phyloP scores from a whole-genome alignment of 1,140 invertebrate species.

The Drosophila nebulosa region DNA sequence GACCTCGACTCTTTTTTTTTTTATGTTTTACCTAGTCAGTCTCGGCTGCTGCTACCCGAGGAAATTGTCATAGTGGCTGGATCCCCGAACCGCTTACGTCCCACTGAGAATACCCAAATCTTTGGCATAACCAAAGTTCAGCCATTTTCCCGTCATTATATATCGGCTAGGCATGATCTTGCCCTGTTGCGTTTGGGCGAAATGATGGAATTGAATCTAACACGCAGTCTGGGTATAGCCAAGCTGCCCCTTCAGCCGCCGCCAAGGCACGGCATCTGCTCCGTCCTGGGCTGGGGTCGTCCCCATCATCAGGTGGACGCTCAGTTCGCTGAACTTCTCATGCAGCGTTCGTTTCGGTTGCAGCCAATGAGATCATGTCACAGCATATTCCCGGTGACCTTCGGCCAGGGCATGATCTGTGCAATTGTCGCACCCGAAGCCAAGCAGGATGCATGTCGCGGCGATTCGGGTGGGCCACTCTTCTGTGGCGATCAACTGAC shows the following conservation, averaged over 20 bases:
- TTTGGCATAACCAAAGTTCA: neutral
- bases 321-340: neutral
- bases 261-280: neutral
- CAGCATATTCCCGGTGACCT: neutral
- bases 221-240: neutral
- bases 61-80: slow-evolving; percentile 3
- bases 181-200: slow-evolving; percentile 2
- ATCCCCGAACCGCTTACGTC: slow-evolving; percentile 1
- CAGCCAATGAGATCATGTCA: neutral
- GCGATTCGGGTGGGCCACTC: slow-evolving; percentile 1
- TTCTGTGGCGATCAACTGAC: slow-evolving; percentile 3
- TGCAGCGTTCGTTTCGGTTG: neutral
- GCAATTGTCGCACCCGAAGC: neutral
- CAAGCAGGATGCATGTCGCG: neutral
- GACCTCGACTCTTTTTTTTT: neutral
- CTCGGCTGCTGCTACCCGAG: neutral
- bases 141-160: neutral
- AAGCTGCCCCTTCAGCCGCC: neutral
- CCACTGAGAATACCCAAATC: neutral
- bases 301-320: neutral
- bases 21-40: too few species aligned
- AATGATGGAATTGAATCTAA: neutral
- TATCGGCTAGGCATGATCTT: neutral
- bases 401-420: slow-evolving; percentile 1
- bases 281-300: slow-evolving; percentile 8